Base-by-base conservation (phyloP, 2,113 vertebrate species). In the Rostratula benghalensis region DNA sequence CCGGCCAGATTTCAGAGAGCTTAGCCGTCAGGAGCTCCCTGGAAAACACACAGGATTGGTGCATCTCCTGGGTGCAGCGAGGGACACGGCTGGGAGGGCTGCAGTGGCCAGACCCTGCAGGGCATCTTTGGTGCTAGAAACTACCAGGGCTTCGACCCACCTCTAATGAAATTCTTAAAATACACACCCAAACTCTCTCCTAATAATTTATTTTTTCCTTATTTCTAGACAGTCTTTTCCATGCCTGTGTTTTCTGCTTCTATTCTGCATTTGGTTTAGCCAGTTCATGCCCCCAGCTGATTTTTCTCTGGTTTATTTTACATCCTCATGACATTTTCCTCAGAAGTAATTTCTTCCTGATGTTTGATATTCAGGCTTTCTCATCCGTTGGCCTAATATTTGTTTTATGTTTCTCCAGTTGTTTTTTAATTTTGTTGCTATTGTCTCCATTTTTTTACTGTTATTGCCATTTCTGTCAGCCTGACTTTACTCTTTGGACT, bases 11-110 rank as follows among this genome's bases (percentile, higher is more conserved):
- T 93, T 79, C 69, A 48, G 4, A 3, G 63, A 75, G 80, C n/a
- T 92, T 23, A 79, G 53, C 35, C 1, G 0, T 14, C 39, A 75
- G 80, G 61, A 92, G 54, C 45, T 79, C 48, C 57, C 73, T 84
- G 45, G 56, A 79, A 94, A 87, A 79, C 2, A 1, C 43, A 7
- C 15, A 19, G 54, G 14, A 45, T 57, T 3, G 2, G 63, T 5
- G 4, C 19, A 20, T 53, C 19, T 64, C 35, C 57, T 33, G 39
- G 12, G 67, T 28, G 35, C 41, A 41, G 24, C 0, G 9, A 69
- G 54, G 51, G 4, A 56, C 0, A 0, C 24, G 68, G 41, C 17
- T 25, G 17, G 6, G 8, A 83, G 15, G 15, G 13, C 6, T 3
- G 9, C 1, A 33, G 53, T 13, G 13, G 11, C 20, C 17, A 0